Conservation (phyloP, 2,888 invertebrate species). For the Cerceris ruficornis region DNA sequence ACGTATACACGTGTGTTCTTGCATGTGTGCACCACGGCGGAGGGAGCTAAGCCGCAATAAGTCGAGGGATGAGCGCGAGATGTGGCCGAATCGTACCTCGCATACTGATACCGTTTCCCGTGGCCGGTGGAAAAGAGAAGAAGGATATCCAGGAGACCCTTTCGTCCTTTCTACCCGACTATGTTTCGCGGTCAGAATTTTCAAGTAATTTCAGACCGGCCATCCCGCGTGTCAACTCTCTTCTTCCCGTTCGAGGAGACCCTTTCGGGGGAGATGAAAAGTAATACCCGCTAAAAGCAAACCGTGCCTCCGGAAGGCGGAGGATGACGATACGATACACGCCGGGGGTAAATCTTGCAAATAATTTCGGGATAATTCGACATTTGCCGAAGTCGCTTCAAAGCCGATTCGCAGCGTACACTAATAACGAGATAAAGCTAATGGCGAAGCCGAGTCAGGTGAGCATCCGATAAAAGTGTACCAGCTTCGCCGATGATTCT, state of each 20-base stretch:
- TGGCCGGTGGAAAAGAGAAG: slow-evolving; percentile 46
- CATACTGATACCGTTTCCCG: slow-evolving; percentile 80
- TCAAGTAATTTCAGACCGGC: slow-evolving; percentile 54
- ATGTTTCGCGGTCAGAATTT: slow-evolving; percentile 55
- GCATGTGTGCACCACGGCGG: slow-evolving; percentile 52
- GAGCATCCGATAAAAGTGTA: too few species aligned
- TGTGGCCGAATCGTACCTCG: slow-evolving; percentile 81
- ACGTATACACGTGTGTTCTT: too few species aligned
- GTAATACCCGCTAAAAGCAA: slow-evolving; percentile 26
- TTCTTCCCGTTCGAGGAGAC: slow-evolving; percentile 22
- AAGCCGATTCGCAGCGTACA: not conserved
- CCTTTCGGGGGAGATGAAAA: slow-evolving; percentile 12
- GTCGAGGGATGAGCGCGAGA: slow-evolving; percentile 82
- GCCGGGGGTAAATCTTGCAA: slow-evolving; percentile 30
- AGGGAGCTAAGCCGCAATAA: slow-evolving; percentile 81
- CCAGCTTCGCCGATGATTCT: too few species aligned
- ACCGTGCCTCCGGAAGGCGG: not conserved
- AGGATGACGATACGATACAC: slow-evolving; percentile 19
- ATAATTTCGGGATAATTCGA: slow-evolving; percentile 26
- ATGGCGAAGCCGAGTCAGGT: too few species aligned
- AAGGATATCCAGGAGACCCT: slow-evolving; percentile 35
- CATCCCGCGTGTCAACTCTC: slow-evolving; percentile 46
- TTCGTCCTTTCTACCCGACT: slow-evolving; percentile 9
- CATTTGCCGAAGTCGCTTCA: too few species aligned
- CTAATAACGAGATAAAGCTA: too few species aligned